Base-by-base conservation (phyloP, 2,113 vertebrate genomes). In the Erythrolamprus reginae region DNA sequence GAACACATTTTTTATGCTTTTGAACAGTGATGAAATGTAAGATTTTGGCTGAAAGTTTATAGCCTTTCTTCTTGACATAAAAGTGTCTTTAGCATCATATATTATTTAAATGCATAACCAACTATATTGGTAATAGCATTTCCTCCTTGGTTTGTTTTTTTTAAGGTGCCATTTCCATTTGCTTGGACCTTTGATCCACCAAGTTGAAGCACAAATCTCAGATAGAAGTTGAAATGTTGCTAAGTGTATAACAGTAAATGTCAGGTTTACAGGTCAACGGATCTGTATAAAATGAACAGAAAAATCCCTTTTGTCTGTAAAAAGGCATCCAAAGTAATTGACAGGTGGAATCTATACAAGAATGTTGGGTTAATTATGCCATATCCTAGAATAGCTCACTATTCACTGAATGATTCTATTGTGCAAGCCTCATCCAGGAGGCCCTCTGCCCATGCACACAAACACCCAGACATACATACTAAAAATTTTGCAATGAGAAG, bases 261-360 rank as follows among this genome's bases (percentile, higher is more conserved):
- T 88, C 92, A 93, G 56, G 45, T 95, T 95, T 95, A 85, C 88
- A 94, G 92, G 92, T 92, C 94, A 94, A 56, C 52, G 17, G 91
- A 88, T 50, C 84, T 91, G 42, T 48, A 93, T 70, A 92, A 92
- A 92, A 93, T 89, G 84, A 92, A 94, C 88, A 38, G 10, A 4
- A 15, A 6, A 53, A 84, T 10, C 77, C 28, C 33, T 88, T 93
- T 94, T 92, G 82, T 89, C 86, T 92, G 89, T 91, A 92, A 93
- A 88, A 92, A 42, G 47, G 70, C 82, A 95, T 89, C 85, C 94
- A 89, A 89, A 95, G 33, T 91, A 94, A 90, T 82, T 92, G 91
- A 87, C 70, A 93, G 56, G 87, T 87, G 24, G 89, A n/a, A 92
- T 94, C 53, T 87, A 83, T 61, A 89, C 23, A 87, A 84, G 70